Evolutionary conservation across 2,797 vertebrate species (phyloP), one percentile per base, ranked within the genome.

Genomic region (Epinephelus coioides): DNA sequence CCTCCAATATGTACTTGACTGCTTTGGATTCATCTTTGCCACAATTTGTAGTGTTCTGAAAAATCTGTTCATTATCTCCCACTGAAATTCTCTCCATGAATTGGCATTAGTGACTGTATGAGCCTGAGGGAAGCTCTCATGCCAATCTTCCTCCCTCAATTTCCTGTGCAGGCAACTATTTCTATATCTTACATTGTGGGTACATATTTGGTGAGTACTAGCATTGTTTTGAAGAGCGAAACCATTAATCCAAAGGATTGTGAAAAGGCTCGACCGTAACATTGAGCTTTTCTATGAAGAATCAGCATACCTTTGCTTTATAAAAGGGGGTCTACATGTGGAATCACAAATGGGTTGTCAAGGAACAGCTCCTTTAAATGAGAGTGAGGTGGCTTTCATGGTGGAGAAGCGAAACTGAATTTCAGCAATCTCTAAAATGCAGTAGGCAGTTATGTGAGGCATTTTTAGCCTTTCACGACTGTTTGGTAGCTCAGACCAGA

Each of bases 391-490:
- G 60, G 67, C 57, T 75, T 21, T 68, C 72, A 49, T 44, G 65
- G 21, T 55, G 64, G 73, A 76, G 88, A 81, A 83, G 23, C 63
- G 43, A 71, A 79, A 63, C 19, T 12, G 19, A 27, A 19, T 78
- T 82, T 79, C 44, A 59, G 65, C 40, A 84, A 47, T 86, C 84
- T 85, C 63, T 84, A 76, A 88, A 81, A 84, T 84, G 56, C 30
- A 64, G 76, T 60, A 61, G 54, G 56, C 69, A 79, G 57, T 78
- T 78, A 23, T 77, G 49, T 56, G 57, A 72, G 65, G 46, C 65
- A 76, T 87, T 85, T 83, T 77, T 78, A 78, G 74, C 76, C 71
- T 79, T 81, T 75, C 59, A 77, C 3, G 40, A 10, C 40, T 43
- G 40, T 34, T 6, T 34, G 34, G 34, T 34, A 34, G 34, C 34